These are phyloP conservation scores for Saimiri boliviensis DNA, from an alignment of 2,113 vertebrate genomes.

Conservation along the genomic window DNA sequence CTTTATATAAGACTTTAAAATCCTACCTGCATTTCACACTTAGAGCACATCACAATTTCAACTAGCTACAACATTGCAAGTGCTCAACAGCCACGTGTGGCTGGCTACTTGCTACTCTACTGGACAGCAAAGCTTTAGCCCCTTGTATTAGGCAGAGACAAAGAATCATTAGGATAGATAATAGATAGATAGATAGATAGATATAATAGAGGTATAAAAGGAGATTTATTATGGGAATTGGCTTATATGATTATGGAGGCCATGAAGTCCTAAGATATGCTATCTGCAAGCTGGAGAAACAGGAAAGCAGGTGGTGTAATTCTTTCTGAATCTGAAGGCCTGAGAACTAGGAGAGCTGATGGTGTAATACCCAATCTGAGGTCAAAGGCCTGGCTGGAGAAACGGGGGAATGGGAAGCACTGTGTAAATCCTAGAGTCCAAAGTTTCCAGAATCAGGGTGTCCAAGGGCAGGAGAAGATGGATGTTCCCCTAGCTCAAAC, in stretches of 20 bases:
- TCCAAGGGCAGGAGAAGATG: background rate
- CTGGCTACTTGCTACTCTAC: background rate
- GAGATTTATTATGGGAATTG: background rate
- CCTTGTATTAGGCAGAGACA: background rate
- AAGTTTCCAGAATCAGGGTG: background rate
- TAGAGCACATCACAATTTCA: background rate
- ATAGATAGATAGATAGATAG: background rate
- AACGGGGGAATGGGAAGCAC: fast-evolving
- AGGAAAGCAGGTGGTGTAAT: background rate
- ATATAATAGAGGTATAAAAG: background rate
- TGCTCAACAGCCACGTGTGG: fast-evolving
- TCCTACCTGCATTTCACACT: background rate
- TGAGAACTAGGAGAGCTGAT: background rate
- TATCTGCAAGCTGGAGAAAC: background rate
- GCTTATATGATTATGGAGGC: background rate
- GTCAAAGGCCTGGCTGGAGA: background rate
- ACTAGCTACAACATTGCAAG: background rate
- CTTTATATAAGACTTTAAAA: background rate
- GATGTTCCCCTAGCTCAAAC: background rate
- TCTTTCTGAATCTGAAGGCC: background rate
- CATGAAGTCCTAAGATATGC: background rate
- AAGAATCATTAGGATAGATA: background rate
- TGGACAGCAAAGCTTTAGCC: background rate
- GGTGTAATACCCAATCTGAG: background rate
- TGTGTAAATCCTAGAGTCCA: background rate